Percentiles rank a stretch among this genome's conserved stretches.
Conservation (phyloP, 2,888 invertebrate genomes). For the Scotopteryx bipunctaria region DNA sequence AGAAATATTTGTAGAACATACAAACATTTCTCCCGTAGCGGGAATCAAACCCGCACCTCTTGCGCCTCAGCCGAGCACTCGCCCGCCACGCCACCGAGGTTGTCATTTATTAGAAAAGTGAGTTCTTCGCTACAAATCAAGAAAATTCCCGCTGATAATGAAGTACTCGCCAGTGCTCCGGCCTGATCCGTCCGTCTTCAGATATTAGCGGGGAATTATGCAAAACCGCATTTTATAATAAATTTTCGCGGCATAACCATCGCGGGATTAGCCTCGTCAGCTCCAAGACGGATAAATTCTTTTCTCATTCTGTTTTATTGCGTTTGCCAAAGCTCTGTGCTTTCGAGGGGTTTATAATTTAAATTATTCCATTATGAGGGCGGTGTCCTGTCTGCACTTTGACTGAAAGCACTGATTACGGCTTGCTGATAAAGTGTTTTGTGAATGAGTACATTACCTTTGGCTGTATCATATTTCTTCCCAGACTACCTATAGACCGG, state of each 20-base stretch:
- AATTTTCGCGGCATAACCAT: constrained; percentile 55
- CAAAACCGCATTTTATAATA: constrained; percentile 63
- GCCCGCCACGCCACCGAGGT: too few relatives aligned
- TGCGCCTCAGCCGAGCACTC: too few relatives aligned
- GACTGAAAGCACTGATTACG: constrained; percentile 30
- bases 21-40: too few relatives aligned
- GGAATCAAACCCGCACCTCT: too few relatives aligned
- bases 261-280: constrained; percentile 60
- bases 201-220: constrained; percentile 59
- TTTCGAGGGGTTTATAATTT: constrained; percentile 63
- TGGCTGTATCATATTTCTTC: too few relatives aligned
- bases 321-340: constrained; percentile 52
- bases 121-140: too few relatives aligned
- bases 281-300: constrained; percentile 59
- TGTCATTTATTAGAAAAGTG: too few relatives aligned
- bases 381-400: constrained; percentile 36
- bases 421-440: neutral
- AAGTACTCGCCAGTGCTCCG: constrained; percentile 9
- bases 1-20: too few relatives aligned
- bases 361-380: constrained; percentile 67
- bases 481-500: too few relatives aligned
- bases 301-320: constrained; percentile 66
- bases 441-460: neutral
- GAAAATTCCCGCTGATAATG: too few relatives aligned
- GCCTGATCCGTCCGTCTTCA: constrained; percentile 30